Percentiles rank a stretch among this genome's conserved stretches.
Evolutionary conservation across 2,888 invertebrate genomes (phyloP).

Genomic region (Catocala sponsa): DNA sequence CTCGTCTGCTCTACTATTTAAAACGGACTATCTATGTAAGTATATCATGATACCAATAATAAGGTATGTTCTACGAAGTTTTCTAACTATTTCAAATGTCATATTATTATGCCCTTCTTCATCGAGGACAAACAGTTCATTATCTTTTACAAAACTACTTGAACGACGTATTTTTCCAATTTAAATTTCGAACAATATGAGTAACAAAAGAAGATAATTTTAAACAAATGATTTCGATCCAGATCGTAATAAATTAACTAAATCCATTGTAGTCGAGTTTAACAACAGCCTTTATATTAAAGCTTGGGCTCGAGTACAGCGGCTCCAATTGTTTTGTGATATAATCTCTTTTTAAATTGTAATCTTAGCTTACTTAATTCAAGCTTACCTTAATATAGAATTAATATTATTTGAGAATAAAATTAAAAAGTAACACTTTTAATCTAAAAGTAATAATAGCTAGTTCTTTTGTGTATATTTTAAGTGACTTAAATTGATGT

Average conservation of each 20-base stretch:
- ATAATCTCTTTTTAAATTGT: conserved; percentile 16
- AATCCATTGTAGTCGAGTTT: conserved; percentile 9
- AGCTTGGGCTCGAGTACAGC: conserved; percentile 6
- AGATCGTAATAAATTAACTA: conserved; percentile 3
- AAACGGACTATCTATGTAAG: no score
- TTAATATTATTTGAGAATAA: not conserved
- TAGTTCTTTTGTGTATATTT: no score
- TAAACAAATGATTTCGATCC: conserved; percentile 9
- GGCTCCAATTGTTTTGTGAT: conserved; percentile 13
- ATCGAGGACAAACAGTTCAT: no score
- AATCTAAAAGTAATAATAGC: no score
- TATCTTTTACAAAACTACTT: not conserved
- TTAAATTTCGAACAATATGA: conserved; percentile 6
- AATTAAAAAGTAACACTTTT: not conserved
- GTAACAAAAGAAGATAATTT: conserved; percentile 12
- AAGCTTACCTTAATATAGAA: conserved; percentile 1
- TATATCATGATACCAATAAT: no score
- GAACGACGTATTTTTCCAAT: not conserved
- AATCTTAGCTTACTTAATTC: conserved; percentile 2
- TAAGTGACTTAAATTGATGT: no score
- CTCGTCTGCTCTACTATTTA: no score
- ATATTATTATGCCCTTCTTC: no score
- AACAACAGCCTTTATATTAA: conserved; percentile 7
- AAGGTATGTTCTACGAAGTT: no score
- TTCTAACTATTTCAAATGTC: no score